Conservation (phyloP, 2,797 vertebrate species). For the Cossypha heuglini region DNA sequence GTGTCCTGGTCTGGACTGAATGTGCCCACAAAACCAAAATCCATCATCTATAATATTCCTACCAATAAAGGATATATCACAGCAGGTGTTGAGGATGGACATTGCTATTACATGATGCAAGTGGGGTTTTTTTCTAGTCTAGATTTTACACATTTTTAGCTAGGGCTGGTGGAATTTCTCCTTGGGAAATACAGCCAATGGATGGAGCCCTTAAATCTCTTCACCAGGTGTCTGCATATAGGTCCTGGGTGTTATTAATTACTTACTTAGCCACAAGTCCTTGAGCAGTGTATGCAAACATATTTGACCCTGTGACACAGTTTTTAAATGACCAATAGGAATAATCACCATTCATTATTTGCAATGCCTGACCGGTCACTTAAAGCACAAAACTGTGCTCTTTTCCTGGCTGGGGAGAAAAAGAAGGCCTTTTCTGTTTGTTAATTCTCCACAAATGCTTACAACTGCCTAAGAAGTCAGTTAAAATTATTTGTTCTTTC, state of each 20-base stretch:
- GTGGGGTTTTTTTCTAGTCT: not conserved
- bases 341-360: not conserved
- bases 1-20: not conserved
- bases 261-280: not conserved
- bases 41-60: not conserved
- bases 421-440: not conserved
- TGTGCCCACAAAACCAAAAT: not conserved
- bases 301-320: conserved; percentile 30
- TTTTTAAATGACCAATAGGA: not conserved
- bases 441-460: not conserved
- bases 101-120: not conserved
- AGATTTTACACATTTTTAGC: not conserved
- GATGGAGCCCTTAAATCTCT: not conserved
- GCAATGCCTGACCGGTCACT: not conserved
- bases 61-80: not conserved
- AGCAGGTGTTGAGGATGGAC: not conserved
- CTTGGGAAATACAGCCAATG: not conserved
- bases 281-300: conserved; percentile 42
- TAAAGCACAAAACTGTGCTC: not conserved
- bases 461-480: not conserved
- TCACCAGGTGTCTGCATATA: conserved; percentile 2
- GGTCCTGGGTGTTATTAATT: not conserved
- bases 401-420: not conserved
- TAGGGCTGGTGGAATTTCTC: not conserved
- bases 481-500: not conserved